Evolutionary conservation across 2,888 invertebrate species (phyloP).

Genomic region (Cloeon dipterum): DNA sequence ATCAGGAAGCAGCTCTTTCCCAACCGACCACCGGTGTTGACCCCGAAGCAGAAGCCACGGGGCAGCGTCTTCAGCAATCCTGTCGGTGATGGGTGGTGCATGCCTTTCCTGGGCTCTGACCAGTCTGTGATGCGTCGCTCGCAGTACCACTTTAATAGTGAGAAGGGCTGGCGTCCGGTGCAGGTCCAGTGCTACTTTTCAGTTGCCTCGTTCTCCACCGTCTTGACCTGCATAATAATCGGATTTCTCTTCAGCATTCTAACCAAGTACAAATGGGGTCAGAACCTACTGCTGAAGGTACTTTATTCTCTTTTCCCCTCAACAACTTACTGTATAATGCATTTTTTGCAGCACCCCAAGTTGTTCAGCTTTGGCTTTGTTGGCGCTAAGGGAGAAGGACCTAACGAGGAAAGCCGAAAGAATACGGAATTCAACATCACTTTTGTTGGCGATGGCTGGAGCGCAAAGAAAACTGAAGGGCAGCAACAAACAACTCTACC

Average conservation of each 20-base stretch:
- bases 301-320: too few relatives aligned
- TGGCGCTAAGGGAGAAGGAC: conserved; percentile 40
- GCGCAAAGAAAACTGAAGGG: conserved; percentile 28
- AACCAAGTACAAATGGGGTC: conserved; percentile 34
- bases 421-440: conserved; percentile 38
- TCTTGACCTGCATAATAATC: conserved; percentile 26
- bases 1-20: conserved; percentile 45
- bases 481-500: conserved; percentile 32
- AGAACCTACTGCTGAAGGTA: conserved; percentile 38
- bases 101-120: conserved; percentile 69
- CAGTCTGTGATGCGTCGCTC: conserved; percentile 58
- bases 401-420: conserved; percentile 32
- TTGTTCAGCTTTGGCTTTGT: conserved; percentile 49
- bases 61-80: conserved; percentile 25
- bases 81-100: conserved; percentile 27
- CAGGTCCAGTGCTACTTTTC: conserved; percentile 57
- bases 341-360: conserved; percentile 3
- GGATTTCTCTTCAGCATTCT: conserved; percentile 36
- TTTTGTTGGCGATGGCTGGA: conserved; percentile 62
- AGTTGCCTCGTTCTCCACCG: conserved; percentile 23
- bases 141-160: conserved; percentile 48
- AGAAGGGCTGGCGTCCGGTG: conserved; percentile 43
- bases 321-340: too few relatives aligned
- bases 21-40: conserved; percentile 31
- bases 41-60: conserved; percentile 33